Evolutionary conservation across 64 coral and sea anemone genomes (phyloP).

Genomic region (Cladopsammia gracilis): DNA sequence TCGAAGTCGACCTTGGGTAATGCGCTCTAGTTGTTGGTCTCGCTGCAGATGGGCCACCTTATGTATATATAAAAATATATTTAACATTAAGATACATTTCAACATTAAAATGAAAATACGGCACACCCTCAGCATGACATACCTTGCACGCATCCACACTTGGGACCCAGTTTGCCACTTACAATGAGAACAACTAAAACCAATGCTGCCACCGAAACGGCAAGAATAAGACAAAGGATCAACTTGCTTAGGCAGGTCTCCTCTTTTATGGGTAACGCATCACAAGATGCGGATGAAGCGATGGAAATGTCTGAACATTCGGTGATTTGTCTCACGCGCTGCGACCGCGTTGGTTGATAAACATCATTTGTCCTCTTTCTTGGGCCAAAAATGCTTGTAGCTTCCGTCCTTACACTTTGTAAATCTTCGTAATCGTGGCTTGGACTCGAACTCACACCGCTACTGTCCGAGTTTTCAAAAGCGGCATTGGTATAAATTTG

Average conservation of each 20-base stretch:
- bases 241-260: constrained; percentile 23
- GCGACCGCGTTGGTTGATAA: neutral
- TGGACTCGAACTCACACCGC: neutral
- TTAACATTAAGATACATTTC: neutral
- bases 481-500: constrained; percentile 6
- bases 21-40: too few species aligned
- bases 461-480: neutral
- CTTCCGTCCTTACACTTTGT: neutral
- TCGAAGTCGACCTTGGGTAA: too few species aligned
- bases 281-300: neutral
- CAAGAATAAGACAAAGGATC: constrained; percentile 35
- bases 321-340: constrained; percentile 18
- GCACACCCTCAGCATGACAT: neutral
- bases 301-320: constrained; percentile 29
- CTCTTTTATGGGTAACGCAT: neutral
- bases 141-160: constrained; percentile 35
- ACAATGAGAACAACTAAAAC: constrained; percentile 17
- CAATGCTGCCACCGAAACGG: constrained; percentile 30
- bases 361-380: constrained; percentile 5
- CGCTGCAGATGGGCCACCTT: too few species aligned
- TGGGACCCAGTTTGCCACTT: constrained; percentile 10
- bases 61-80: too few species aligned
- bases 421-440: constrained; percentile 9
- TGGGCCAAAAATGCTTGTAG: neutral
- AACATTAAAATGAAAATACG: neutral